Evolutionary conservation across 2,797 vertebrate genomes (phyloP).

Genomic region (Sebastes elongatus): DNA sequence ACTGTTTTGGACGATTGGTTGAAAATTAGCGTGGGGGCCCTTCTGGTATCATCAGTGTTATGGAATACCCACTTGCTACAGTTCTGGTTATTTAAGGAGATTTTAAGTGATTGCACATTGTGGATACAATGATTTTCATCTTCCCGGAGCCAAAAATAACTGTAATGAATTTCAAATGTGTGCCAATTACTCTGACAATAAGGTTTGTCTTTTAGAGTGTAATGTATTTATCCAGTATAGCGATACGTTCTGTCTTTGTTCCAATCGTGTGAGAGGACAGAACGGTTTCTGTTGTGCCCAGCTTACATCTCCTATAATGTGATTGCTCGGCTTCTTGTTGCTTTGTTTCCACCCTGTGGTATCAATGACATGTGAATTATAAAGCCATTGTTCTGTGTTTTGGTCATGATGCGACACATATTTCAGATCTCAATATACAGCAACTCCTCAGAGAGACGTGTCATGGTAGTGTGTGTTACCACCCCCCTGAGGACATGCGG

Average conservation of each 20-base stretch:
- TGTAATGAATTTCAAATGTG: background rate
- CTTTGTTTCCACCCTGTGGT: conserved; percentile 61
- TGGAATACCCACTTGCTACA: conserved; percentile 11
- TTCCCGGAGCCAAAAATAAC: background rate
- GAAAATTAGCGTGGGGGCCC: background rate
- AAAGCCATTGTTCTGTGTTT: conserved; percentile 71
- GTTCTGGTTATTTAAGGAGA: background rate
- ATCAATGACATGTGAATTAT: conserved; percentile 70
- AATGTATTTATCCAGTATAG: background rate
- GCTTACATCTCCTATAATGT: conserved; percentile 56
- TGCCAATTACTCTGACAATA: background rate
- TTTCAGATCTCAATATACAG: conserved; percentile 75
- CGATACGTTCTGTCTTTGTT: conserved; percentile 34
- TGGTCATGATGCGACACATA: conserved; percentile 65
- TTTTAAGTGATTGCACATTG: background rate
- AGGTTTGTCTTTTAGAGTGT: background rate
- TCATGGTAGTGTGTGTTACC: conserved; percentile 65
- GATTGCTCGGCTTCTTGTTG: conserved; percentile 55
- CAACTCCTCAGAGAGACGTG: conserved; percentile 60
- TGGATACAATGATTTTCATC: background rate
- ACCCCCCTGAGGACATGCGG: conserved; percentile 50
- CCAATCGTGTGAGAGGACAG: conserved; percentile 61
- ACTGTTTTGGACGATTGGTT: conserved; percentile 8
- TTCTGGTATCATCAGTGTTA: background rate
- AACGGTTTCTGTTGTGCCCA: conserved; percentile 53